Conservation (phyloP, 2,797 vertebrate species). For the Helarctos malayanus region DNA sequence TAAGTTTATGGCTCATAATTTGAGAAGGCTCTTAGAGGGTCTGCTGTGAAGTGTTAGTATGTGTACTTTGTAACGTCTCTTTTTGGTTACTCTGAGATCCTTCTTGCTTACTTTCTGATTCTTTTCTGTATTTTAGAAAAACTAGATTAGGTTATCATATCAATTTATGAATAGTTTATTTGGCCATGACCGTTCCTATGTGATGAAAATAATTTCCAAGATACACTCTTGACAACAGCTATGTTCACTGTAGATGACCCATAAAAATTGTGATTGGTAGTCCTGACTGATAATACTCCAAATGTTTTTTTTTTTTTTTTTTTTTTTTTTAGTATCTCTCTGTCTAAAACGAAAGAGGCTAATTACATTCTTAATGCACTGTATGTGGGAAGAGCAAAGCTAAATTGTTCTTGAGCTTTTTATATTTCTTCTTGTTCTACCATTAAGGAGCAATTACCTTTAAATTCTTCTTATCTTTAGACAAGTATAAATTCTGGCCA, state of each 20-base stretch:
- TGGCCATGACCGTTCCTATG: conserved; percentile 42
- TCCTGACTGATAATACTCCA: not conserved
- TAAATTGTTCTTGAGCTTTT: conserved; percentile 68
- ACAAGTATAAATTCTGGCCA: conserved; percentile 56
- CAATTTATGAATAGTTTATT: conserved; percentile 10
- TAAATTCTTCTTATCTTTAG: conserved; percentile 67
- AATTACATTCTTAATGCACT: conserved; percentile 64
- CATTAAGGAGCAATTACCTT: conserved; percentile 68
- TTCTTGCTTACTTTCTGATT: conserved; percentile 34
- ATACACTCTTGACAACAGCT: not conserved
- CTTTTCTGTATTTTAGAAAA: conserved; percentile 69
- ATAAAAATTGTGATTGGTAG: conserved; percentile 31
- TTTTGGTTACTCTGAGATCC: not conserved
- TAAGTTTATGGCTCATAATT: conserved; percentile 48
- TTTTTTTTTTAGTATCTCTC: not conserved
- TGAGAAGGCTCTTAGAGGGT: not conserved
- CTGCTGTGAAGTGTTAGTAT: not conserved
- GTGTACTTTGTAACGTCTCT: conserved; percentile 6
- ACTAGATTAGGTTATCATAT: conserved; percentile 37
- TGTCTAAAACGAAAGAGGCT: conserved; percentile 67
- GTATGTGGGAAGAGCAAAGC: conserved; percentile 61
- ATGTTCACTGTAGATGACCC: not conserved
- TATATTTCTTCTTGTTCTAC: conserved; percentile 54
- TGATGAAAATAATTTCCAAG: conserved; percentile 70
- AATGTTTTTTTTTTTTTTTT: conserved; percentile 15